Evolutionary conservation across 1,140 invertebrate genomes (phyloP).

Genomic region (Lutraria rhynchaena): DNA sequence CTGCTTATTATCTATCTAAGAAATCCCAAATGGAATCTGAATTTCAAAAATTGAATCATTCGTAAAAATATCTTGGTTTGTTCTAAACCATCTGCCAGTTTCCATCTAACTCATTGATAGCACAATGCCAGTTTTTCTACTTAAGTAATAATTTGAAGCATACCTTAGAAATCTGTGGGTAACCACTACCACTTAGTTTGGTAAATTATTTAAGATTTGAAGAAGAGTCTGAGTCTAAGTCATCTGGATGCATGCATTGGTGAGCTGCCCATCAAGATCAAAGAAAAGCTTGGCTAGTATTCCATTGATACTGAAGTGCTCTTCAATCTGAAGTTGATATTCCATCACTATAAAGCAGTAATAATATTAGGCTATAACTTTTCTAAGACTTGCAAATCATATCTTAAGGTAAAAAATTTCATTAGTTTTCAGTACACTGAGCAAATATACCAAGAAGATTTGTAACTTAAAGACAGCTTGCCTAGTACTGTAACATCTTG

Average conservation of each 20-base stretch:
- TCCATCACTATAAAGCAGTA: constrained; percentile 39
- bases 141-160: neutral
- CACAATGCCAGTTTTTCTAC: constrained; percentile 9
- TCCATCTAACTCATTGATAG: neutral
- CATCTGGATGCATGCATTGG: constrained; percentile 45
- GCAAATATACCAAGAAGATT: too few species aligned
- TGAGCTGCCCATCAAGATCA: constrained; percentile 50
- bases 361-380: neutral
- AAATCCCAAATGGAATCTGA: neutral
- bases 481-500: too few species aligned
- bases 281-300: constrained; percentile 35
- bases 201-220: constrained; percentile 5
- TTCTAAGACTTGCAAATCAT: too few species aligned
- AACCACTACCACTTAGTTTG: constrained; percentile 2
- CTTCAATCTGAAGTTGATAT: constrained; percentile 38
- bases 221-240: constrained; percentile 24
- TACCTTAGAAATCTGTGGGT: neutral
- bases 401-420: too few species aligned
- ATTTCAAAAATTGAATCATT: constrained; percentile 12
- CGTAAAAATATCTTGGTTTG: constrained; percentile 22
- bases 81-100: constrained; percentile 16
- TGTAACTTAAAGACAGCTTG: too few species aligned
- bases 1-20: neutral
- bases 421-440: too few species aligned
- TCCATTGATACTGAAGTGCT: constrained; percentile 51